phyloP scores from a whole-genome alignment of 2,888 invertebrate genomes.

The Lithophane ornitopus region DNA sequence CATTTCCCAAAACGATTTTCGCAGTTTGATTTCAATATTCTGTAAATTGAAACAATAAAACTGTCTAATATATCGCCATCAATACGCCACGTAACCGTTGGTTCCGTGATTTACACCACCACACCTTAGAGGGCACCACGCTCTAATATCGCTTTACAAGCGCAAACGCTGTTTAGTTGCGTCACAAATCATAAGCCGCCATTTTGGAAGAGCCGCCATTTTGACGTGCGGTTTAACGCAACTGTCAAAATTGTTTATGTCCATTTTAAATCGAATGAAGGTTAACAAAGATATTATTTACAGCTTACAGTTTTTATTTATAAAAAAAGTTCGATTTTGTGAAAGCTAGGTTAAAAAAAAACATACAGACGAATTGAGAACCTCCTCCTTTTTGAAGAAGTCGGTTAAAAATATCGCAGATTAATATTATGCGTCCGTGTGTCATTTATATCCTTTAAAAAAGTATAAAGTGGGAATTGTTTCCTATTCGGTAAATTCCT shows the following conservation, averaged over 20 bases:
- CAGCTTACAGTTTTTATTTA: not conserved
- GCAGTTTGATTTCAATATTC: conserved; percentile 35
- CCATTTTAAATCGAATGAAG: conserved; percentile 22
- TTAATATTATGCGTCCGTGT: conserved; percentile 11
- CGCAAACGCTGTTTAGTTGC: conserved; percentile 61
- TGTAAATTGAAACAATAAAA: conserved; percentile 53
- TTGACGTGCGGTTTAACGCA: conserved; percentile 60
- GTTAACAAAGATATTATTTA: conserved; percentile 3
- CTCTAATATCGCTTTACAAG: conserved; percentile 48
- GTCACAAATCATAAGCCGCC: conserved; percentile 68
- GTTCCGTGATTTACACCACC: conserved; percentile 57
- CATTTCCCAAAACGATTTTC: conserved; percentile 2
- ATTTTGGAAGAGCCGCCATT: conserved; percentile 64
- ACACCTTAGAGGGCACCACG: conserved; percentile 52
- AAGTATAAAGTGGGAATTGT: conserved; percentile 35
- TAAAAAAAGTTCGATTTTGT: not conserved
- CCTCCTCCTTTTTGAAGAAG: too few relatives aligned
- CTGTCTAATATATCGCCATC: conserved; percentile 51
- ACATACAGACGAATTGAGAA: too few relatives aligned
- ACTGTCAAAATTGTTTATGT: conserved; percentile 40
- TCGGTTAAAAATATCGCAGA: conserved; percentile 9
- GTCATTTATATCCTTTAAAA: conserved; percentile 32
- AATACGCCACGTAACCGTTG: conserved; percentile 44
- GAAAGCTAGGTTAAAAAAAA: not conserved
- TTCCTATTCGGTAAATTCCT: conserved; percentile 50